phyloP scores from a whole-genome alignment of 2,888 invertebrate genomes.

The Acanthosoma haemorrhoidale region DNA sequence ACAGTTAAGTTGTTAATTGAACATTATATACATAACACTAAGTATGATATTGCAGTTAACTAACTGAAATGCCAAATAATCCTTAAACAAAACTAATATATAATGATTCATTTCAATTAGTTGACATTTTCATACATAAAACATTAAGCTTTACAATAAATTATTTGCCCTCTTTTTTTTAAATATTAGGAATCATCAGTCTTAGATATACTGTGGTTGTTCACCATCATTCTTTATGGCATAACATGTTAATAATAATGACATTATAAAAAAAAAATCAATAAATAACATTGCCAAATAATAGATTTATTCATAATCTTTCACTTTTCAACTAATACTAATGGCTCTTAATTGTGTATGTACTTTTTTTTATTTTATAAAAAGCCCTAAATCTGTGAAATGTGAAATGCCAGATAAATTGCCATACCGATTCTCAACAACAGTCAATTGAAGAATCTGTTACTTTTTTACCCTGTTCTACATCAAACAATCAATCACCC shows the following conservation, averaged over 20 bases:
- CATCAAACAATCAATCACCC: too few species aligned
- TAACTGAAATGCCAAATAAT: background rate
- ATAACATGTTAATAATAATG: conserved; percentile 38
- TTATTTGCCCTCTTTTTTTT: background rate
- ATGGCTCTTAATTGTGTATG: conserved; percentile 28
- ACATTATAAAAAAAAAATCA: conserved; percentile 17
- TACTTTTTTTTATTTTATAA: too few species aligned
- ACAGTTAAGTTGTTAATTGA: background rate
- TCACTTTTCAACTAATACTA: conserved; percentile 28
- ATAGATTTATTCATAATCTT: background rate
- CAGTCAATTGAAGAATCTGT: too few species aligned
- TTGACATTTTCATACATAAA: background rate
- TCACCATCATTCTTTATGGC: conserved; percentile 26
- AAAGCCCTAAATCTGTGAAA: too few species aligned
- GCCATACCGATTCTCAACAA: too few species aligned
- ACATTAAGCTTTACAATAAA: conserved; percentile 9
- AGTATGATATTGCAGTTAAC: background rate
- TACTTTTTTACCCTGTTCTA: too few species aligned
- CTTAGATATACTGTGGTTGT: conserved; percentile 28
- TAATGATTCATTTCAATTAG: too few species aligned
- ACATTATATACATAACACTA: background rate
- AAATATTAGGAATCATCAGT: conserved; percentile 32
- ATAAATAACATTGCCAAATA: background rate
- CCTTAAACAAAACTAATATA: background rate
- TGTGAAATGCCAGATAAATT: too few species aligned